Percentiles rank a stretch among this genome's conserved stretches.
Evolutionary conservation across 2,113 vertebrate species (phyloP).

Genomic region (Agapornis roseicollis): DNA sequence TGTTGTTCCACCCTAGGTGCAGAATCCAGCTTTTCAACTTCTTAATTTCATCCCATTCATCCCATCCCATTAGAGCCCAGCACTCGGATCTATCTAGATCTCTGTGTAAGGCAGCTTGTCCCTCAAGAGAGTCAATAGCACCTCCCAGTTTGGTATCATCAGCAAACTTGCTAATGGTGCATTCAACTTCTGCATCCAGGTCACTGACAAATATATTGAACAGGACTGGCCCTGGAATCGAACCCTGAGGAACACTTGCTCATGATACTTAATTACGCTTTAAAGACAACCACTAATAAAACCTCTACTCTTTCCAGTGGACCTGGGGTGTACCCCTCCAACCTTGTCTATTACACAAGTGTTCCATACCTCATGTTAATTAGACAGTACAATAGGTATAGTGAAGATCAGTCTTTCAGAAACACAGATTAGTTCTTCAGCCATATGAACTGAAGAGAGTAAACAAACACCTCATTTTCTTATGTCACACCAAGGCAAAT

Average conservation of each 20-base stretch:
- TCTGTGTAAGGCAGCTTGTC: neutral
- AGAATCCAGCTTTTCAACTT: neutral
- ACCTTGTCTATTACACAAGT: neutral
- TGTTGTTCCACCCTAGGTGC: neutral
- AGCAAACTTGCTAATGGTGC: neutral
- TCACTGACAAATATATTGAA: neutral
- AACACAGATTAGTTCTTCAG: neutral
- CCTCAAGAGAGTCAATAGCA: neutral
- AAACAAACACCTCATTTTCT: neutral
- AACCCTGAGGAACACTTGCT: neutral
- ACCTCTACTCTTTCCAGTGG: neutral
- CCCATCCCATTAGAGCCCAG: neutral
- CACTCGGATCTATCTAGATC: neutral
- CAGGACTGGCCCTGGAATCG: neutral
- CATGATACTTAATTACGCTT: neutral
- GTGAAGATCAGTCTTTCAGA: neutral
- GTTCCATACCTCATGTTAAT: neutral
- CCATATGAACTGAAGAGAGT: neutral
- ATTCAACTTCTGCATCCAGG: neutral
- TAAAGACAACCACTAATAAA: neutral
- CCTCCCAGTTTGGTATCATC: neutral
- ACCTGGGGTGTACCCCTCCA: neutral
- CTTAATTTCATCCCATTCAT: neutral
- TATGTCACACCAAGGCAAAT: neutral
- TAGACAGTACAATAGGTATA: neutral